A percentile compares a stretch with the other conserved stretches of the same genome.
phyloP scores from a whole-genome alignment of 2,888 invertebrate species.

The Scrobipalpa atriplicella region DNA sequence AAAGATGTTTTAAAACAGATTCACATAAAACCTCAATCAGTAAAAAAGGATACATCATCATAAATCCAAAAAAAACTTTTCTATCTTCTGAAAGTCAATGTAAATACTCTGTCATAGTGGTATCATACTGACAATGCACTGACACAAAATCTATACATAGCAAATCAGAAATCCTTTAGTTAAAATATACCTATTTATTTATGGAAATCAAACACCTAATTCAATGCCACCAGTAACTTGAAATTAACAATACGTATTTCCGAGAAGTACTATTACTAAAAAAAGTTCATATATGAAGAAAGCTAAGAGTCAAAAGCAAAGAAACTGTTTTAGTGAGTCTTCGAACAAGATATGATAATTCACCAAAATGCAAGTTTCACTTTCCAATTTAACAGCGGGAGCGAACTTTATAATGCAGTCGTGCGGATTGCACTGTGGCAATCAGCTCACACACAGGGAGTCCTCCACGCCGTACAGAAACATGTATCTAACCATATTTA shows the following conservation, averaged over 20 bases:
- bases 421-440: neutral
- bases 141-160: neutral
- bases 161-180: neutral
- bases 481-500: constrained; percentile 46
- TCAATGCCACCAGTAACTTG: constrained; percentile 31
- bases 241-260: neutral
- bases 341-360: neutral
- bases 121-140: neutral
- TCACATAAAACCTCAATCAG: too few species aligned
- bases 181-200: neutral
- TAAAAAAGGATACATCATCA: too few species aligned
- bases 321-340: neutral
- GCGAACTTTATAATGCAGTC: constrained; percentile 1
- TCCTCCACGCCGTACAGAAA: neutral
- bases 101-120: too few species aligned
- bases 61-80: too few species aligned
- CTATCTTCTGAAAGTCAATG: too few species aligned
- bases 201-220: neutral
- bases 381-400: constrained; percentile 1
- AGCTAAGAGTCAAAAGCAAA: neutral
- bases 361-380: neutral
- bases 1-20: too few species aligned
- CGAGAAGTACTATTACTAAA: neutral
- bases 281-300: neutral
- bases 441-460: neutral